Evolutionary conservation across 2,888 invertebrate species (phyloP).

Genomic region (Acanthosoma haemorrhoidale): DNA sequence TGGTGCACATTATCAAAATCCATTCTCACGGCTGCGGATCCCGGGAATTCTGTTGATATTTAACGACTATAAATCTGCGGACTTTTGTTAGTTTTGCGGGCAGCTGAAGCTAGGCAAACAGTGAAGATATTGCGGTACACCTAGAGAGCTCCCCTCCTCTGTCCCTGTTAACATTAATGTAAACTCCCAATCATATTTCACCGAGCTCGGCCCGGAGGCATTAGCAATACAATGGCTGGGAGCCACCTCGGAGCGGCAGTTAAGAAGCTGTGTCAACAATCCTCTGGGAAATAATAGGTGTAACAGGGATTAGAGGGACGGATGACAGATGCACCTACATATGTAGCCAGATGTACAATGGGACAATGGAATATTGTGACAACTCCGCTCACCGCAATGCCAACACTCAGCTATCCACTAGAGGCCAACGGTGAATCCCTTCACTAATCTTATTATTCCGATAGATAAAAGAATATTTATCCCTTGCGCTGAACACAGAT

Average conservation of each 20-base stretch:
- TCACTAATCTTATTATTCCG: conserved; percentile 10
- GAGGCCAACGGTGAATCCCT: neutral
- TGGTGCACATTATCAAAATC: neutral
- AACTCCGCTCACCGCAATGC: neutral
- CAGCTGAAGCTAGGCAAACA: conserved; percentile 5
- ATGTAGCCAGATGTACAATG: conserved; percentile 20
- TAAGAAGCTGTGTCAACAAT: conserved; percentile 39
- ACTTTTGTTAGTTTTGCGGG: neutral
- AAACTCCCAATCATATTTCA: conserved; percentile 24
- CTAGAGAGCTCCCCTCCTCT: neutral
- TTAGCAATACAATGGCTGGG: neutral
- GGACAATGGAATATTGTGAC: conserved; percentile 23
- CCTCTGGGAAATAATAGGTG: conserved; percentile 23
- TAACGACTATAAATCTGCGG: neutral
- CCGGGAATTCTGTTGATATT: neutral
- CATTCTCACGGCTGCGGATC: neutral
- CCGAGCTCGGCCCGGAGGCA: no score
- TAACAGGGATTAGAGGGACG: conserved; percentile 15
- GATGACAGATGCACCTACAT: conserved; percentile 27
- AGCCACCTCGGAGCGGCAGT: conserved; percentile 28
- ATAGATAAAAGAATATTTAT: no score
- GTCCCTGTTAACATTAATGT: conserved; percentile 16
- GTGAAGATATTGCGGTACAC: neutral
- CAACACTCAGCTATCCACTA: neutral
- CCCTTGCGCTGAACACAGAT: no score